phyloP scores from a whole-genome alignment of 2,113 vertebrate genomes.

The zebrafish (Danio rerio) region GRCz12tu NC_133188.1:5841001-5841500 shows the following conservation, averaged over 20 bases:
- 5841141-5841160: neutral
- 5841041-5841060: neutral
- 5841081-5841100: neutral
- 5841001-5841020: neutral
- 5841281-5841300: slow-evolving; percentile 60
- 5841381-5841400: slow-evolving; percentile 46
- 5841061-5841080: neutral
- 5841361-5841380: slow-evolving; percentile 58
- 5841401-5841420: slow-evolving; percentile 18
- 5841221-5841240: neutral
- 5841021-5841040: neutral
- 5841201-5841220: neutral
- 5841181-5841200: neutral
- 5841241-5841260: slow-evolving; percentile 14
- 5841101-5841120: too few relatives aligned
- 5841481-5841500: slow-evolving; percentile 39
- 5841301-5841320: slow-evolving; percentile 54
- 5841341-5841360: slow-evolving; percentile 55
- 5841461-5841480: slow-evolving; percentile 37
- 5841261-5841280: slow-evolving; percentile 43
- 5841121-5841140: neutral
- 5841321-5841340: slow-evolving; percentile 57
- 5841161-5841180: neutral
- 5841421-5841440: slow-evolving; percentile 5
- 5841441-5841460: slow-evolving; percentile 21